A percentile compares a stretch with the other conserved stretches of the same genome.
These are phyloP conservation scores for Aphelocoma coerulescens DNA, from an alignment of 2,113 vertebrate species.

Conservation along the genomic window DNA sequence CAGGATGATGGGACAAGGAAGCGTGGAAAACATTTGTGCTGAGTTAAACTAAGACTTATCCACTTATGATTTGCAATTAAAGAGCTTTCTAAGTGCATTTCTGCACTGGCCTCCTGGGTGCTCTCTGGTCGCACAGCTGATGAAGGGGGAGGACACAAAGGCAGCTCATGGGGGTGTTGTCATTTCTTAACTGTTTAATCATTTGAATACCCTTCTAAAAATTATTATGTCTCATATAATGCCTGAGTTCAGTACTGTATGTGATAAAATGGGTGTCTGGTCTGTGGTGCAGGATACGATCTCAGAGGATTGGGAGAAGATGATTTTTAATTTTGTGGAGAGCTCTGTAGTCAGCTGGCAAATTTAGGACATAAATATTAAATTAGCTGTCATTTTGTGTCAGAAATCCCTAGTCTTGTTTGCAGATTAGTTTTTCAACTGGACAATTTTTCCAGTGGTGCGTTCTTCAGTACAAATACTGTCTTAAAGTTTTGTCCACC, in stretches of 20 bases:
- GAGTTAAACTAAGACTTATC: constrained; percentile 52
- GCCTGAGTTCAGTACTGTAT: not conserved
- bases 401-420: not conserved
- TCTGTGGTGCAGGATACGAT: not conserved
- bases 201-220: not conserved
- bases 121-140: not conserved
- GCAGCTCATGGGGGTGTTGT: not conserved
- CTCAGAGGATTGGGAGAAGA: not conserved
- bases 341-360: constrained; percentile 47
- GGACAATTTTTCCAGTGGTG: not conserved
- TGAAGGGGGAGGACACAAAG: not conserved
- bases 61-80: constrained; percentile 21
- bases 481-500: not conserved
- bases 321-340: constrained; percentile 32
- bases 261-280: not conserved
- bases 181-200: not conserved
- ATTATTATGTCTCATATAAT: not conserved
- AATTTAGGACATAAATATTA: constrained; percentile 51
- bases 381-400: constrained; percentile 14
- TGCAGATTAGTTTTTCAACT: constrained; percentile 27
- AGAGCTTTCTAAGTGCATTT: constrained; percentile 38
- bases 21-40: constrained; percentile 18
- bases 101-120: constrained; percentile 17
- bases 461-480: not conserved
- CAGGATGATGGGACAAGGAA: constrained; percentile 11